Base-by-base conservation (phyloP, 2,888 invertebrate genomes). In the Stratiomys singularior region DNA sequence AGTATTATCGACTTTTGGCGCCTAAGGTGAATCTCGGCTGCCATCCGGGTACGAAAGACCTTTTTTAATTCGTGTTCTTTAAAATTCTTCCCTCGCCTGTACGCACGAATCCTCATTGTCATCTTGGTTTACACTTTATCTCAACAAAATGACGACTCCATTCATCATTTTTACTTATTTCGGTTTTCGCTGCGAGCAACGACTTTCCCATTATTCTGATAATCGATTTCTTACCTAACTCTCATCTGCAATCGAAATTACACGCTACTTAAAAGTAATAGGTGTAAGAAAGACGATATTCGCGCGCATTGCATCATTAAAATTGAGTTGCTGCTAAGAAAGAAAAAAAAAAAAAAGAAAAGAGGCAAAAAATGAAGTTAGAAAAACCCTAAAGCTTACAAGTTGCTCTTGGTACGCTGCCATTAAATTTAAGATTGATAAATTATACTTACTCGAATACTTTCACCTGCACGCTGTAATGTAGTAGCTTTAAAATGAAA, bases 231-330 rank as follows among this genome's bases (percentile, higher is more conserved):
- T 52, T n/a, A 13, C 15, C 52, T 52, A 52, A 52, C 52, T 52
- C 52, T n/a, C 52, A 52, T 4, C 18, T 13, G 52, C 18, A 52
- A 52, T 52, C 52, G 15, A 52, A 52, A 52, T 52, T 52, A 52
- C 52, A 52, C 18, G 52, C 52, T 52, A 52, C 18, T 37, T 18
- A 18, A 52, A 52, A 52, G 18, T 52, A 52, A 52, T 52, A 18
- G 52, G 52, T 13, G 5, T 9, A 37, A 37, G 37, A 37, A 37
- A 37, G 37, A 37, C 37, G 37, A 37, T 37, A 37, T 37, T 37
- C 37, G 52, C 52, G 15, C 52, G 52, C n/a, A 52, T 52, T 52
- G 18, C 52, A 52, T 52, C 52, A 52, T 52, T 52, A 52, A n/a
- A 52, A 52, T 52, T 52, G 18, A 52, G 18, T 52, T 52, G 52